Base-by-base conservation (phyloP, 1,140 invertebrate species). In the Drosophila nikananu region DNA sequence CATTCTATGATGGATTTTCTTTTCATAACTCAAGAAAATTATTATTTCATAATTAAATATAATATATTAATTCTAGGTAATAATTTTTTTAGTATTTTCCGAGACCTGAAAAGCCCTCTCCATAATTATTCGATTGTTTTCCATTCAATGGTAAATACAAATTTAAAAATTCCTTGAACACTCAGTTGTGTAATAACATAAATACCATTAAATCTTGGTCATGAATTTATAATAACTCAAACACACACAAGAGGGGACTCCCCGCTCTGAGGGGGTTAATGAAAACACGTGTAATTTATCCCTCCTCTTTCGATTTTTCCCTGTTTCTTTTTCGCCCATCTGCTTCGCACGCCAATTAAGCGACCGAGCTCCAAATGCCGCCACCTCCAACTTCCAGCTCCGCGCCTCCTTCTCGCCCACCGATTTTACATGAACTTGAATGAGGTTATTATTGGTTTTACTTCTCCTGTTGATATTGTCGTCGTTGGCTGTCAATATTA, bases 391-490 rank as follows among this genome's bases (percentile, higher is more conserved):
- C 32, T 8, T 25, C 9, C 32, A 35, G 12, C 12, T 42, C 23
- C 57, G 51, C 32, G 13, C 54, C 21, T 17, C 44, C 1, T 2
- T 8, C n/a, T n/a, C n/a, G n/a, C n/a, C 27, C 30, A 41, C 19
- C 21, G 19, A 68, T 89, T 87, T 87, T 81, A 87, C 84, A 87
- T 89, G 83, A 89, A 90, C 86, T 89, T 89, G 86, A 89, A 89
- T 73, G 84, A 89, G 84, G 77, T 87, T 87, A 87, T 87, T 87
- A 87, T 87, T 83, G 80, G 80, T 68, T 77, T 59, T 62, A 55
- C 77, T 71, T 63, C 60, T 71, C 46, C 59, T 52, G 64, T 71
- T 57, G 64, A 68, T 68, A 71, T 68, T 71, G 67, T 71, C 64
- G 67, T 65, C 64, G 44, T 59, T 73, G 66, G 59, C 66, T 76